These are phyloP conservation scores for Natrix natrix DNA, from an alignment of 2,797 vertebrate species.

Conservation along the genomic window DNA sequence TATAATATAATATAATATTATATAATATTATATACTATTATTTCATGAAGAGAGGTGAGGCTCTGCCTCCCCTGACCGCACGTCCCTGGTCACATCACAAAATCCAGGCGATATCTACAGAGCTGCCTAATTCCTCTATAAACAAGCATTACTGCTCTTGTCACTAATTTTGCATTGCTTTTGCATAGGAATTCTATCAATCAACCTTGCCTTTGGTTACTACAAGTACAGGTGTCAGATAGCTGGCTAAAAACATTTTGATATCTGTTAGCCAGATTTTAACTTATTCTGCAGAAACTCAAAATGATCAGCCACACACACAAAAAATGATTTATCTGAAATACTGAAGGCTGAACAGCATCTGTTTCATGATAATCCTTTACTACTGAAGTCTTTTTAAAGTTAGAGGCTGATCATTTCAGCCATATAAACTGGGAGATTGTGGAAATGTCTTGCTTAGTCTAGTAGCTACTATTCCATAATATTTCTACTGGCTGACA, in stretches of 20 bases:
- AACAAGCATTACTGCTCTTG: constrained; percentile 28
- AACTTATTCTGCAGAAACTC: constrained; percentile 59
- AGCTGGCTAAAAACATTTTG: constrained; percentile 50
- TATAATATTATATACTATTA: too few relatives aligned
- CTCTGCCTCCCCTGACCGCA: too few relatives aligned
- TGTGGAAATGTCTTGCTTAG: not conserved
- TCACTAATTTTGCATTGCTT: constrained; percentile 27
- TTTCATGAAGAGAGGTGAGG: too few relatives aligned
- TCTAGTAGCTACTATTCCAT: not conserved
- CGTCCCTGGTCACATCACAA: constrained; percentile 15
- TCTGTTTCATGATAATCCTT: not conserved
- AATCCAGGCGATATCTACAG: not conserved
- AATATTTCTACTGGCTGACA: not conserved
- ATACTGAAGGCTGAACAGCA: not conserved
- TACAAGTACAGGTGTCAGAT: constrained; percentile 48
- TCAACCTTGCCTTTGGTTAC: constrained; percentile 42
- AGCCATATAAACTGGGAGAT: not conserved
- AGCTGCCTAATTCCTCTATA: not conserved
- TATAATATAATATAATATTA: too few relatives aligned
- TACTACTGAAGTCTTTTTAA: not conserved
- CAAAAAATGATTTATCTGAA: not conserved
- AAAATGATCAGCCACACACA: not conserved
- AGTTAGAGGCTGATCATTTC: not conserved
- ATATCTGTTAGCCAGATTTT: constrained; percentile 53
- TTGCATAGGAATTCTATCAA: constrained; percentile 57